A percentile compares a stretch with the other conserved stretches of the same genome.
Conservation (phyloP, 92 coral and sea anemone species). For the Actinostola sp. region DNA sequence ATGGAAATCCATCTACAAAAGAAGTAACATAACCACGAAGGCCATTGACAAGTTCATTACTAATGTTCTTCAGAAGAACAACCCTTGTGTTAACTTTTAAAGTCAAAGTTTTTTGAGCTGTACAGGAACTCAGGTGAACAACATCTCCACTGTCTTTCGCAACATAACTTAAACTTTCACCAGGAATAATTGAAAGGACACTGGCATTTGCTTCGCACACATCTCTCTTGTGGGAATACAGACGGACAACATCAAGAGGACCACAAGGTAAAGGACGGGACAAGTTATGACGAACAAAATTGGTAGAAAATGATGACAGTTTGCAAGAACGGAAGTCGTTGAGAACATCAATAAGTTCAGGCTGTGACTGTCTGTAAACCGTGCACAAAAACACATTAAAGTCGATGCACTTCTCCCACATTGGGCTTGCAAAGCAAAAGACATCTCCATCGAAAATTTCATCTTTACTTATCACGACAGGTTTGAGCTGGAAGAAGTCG, state of each 20-base stretch:
- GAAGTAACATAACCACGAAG: slow-evolving; percentile 15
- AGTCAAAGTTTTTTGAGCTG: slow-evolving; percentile 12
- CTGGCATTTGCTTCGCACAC: too few species aligned
- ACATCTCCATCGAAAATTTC: too few species aligned
- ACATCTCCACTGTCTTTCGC: too few species aligned
- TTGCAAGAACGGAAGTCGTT: neutral
- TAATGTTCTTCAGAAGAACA: slow-evolving; percentile 35
- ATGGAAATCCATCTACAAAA: slow-evolving; percentile 13
- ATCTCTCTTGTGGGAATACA: too few species aligned
- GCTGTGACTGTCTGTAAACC: too few species aligned
- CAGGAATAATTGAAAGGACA: too few species aligned
- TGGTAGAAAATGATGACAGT: neutral
- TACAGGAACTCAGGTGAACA: neutral
- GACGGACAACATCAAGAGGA: neutral
- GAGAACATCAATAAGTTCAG: neutral
- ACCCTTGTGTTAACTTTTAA: slow-evolving; percentile 28
- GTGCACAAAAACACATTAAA: too few species aligned
- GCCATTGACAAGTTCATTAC: slow-evolving; percentile 22
- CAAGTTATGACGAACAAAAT: neutral
- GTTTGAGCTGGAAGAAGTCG: too few species aligned
- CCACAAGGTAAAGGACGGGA: neutral
- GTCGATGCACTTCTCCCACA: too few species aligned
- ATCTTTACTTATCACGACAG: too few species aligned
- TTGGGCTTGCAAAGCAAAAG: too few species aligned
- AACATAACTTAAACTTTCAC: too few species aligned